A percentile compares a stretch with the other conserved stretches of the same genome.
These are phyloP conservation scores for Athalia rosae DNA, from an alignment of 2,888 invertebrate species.

Conservation along the genomic window DNA sequence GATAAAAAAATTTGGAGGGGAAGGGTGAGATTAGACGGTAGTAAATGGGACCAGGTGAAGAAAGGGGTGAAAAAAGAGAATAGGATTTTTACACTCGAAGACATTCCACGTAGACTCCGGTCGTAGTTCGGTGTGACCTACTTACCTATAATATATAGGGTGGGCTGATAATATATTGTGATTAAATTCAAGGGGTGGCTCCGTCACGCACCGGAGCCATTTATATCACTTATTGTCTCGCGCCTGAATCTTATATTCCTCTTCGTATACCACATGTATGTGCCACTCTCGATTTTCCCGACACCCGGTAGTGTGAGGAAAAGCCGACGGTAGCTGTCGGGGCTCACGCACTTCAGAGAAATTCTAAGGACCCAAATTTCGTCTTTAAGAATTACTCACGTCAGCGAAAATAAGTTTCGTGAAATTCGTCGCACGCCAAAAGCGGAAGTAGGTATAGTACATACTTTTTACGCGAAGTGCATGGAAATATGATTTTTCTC, in stretches of 20 bases:
- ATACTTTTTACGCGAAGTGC: no score
- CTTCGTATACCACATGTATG: neutral
- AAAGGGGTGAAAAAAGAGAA: slow-evolving; percentile 4
- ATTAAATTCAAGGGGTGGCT: slow-evolving; percentile 48
- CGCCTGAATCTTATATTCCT: slow-evolving; percentile 45
- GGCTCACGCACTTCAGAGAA: no score
- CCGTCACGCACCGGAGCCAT: slow-evolving; percentile 46
- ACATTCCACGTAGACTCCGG: slow-evolving; percentile 22
- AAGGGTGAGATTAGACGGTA: neutral
- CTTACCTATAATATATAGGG: slow-evolving; percentile 39
- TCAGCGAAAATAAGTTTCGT: neutral
- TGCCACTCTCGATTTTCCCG: neutral
- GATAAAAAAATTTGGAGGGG: neutral
- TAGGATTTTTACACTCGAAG: slow-evolving; percentile 39
- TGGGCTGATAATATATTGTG: slow-evolving; percentile 47
- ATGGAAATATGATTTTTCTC: no score
- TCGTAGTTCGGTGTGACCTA: slow-evolving; percentile 44
- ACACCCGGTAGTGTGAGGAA: slow-evolving; percentile 12
- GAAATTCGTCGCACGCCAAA: slow-evolving; percentile 59
- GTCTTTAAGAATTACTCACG: no score
- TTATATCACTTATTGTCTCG: slow-evolving; percentile 48
- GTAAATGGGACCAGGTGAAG: slow-evolving; percentile 15
- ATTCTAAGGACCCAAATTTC: no score
- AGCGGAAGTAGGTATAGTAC: slow-evolving; percentile 51
- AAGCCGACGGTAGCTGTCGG: neutral